Conservation (phyloP, 2,888 invertebrate species). For the Podotricha telesiphe region DNA sequence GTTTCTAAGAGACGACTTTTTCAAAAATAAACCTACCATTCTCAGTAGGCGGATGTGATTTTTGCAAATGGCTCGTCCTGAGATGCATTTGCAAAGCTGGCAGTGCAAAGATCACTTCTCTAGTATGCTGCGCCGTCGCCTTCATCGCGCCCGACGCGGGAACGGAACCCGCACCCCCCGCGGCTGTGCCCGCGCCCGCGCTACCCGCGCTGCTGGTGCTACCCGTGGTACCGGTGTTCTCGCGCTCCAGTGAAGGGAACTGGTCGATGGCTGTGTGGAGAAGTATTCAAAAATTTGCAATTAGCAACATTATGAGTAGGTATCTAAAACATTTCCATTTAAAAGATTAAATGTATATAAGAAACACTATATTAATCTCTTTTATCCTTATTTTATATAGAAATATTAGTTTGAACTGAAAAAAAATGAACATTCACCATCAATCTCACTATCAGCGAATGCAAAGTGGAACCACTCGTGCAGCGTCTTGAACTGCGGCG, state of each 20-base stretch:
- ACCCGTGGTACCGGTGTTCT: conserved; percentile 62
- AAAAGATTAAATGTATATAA: too few species aligned
- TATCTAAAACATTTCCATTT: too few species aligned
- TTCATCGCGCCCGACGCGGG: conserved; percentile 56
- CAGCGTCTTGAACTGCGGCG: conserved; percentile 96
- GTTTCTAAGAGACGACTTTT: too few species aligned
- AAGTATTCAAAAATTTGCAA: neutral
- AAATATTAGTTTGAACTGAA: too few species aligned
- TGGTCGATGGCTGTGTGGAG: conserved; percentile 89
- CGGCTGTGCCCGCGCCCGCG: conserved; percentile 69
- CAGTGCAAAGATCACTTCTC: conserved; percentile 98
- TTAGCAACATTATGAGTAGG: neutral
- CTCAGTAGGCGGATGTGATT: conserved; percentile 87
- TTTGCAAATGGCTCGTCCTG: conserved; percentile 95
- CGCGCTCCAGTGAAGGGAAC: conserved; percentile 94
- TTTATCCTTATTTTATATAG: too few species aligned
- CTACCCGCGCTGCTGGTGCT: conserved; percentile 86
- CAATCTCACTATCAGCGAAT: conserved; percentile 96
- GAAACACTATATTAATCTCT: too few species aligned
- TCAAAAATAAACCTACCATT: conserved; percentile 59
- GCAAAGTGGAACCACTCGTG: conserved; percentile 99
- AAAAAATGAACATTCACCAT: conserved; percentile 84
- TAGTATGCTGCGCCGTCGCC: conserved; percentile 84
- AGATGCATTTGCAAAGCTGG: conserved; percentile 96
- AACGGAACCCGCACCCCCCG: conserved; percentile 84